Percentiles rank a stretch among this genome's conserved stretches.
Conservation (phyloP, 2,797 vertebrate genomes). For the Pelobates cultripes region DNA sequence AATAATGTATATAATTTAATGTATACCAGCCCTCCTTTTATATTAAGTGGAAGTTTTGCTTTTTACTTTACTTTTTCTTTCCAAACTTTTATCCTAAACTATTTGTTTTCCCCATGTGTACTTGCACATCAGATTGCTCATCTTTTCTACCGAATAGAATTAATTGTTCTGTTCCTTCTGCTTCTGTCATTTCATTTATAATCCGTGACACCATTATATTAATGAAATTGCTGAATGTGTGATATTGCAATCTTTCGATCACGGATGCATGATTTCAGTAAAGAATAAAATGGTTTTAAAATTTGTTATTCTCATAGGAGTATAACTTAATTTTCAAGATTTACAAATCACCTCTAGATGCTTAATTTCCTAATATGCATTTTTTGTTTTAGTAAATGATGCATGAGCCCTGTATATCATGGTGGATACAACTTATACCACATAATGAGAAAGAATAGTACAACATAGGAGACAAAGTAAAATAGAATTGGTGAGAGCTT, state of each 20-base stretch:
- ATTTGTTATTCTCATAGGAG: background rate
- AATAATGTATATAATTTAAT: no score
- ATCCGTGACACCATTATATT: conserved; percentile 1
- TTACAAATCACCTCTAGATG: background rate
- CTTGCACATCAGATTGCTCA: no score
- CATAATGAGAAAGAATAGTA: no score
- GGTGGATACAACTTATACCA: no score
- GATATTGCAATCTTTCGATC: background rate
- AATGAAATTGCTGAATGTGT: conserved; percentile 7
- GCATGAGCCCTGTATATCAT: background rate
- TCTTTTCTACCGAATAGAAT: background rate
- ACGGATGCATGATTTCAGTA: background rate
- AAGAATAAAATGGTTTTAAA: background rate
- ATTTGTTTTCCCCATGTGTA: no score
- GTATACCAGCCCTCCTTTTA: no score
- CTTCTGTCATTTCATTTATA: conserved; percentile 2
- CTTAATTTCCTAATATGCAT: background rate
- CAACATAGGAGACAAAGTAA: no score
- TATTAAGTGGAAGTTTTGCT: no score
- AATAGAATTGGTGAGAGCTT: no score
- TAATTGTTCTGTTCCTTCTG: background rate
- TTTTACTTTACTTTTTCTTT: no score
- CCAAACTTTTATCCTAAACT: no score
- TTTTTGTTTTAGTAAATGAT: background rate
- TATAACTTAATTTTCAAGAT: background rate